Percentiles rank a stretch among this genome's conserved stretches.
These are phyloP conservation scores for Disparrhopalites patrizii DNA, from an alignment of 2,888 invertebrate genomes.

Conservation along the genomic window DNA sequence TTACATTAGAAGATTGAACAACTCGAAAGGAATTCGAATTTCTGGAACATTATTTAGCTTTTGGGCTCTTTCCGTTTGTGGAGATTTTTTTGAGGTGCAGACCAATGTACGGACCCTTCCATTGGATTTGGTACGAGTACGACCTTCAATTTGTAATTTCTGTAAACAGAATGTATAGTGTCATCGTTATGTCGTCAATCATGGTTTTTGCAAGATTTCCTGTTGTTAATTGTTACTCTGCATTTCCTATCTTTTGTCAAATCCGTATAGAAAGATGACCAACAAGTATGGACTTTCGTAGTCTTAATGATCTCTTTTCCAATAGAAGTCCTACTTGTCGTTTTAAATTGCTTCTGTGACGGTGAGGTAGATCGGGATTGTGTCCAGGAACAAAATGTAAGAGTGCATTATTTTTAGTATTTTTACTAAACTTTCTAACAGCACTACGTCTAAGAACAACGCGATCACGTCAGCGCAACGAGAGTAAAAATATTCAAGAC, in stretches of 20 bases:
- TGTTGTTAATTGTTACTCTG: not conserved
- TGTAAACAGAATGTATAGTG: not conserved
- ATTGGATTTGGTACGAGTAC: not conserved
- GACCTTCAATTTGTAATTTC: not conserved
- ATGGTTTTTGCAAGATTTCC: not conserved
- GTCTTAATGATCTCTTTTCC: conserved; percentile 34
- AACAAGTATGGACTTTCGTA: conserved; percentile 21
- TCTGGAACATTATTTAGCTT: conserved; percentile 87
- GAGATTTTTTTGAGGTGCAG: conserved; percentile 70
- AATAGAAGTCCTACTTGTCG: not conserved
- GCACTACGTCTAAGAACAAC: not conserved
- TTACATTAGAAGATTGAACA: conserved; percentile 69
- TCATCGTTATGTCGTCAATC: not conserved
- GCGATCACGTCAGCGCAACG: not conserved
- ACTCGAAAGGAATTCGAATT: conserved; percentile 77
- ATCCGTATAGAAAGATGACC: not conserved
- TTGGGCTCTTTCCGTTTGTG: conserved; percentile 74
- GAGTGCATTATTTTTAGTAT: too few relatives aligned
- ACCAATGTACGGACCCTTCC: conserved; percentile 55
- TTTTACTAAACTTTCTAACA: not conserved
- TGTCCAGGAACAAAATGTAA: too few relatives aligned
- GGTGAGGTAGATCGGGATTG: too few relatives aligned
- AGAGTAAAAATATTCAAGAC: not conserved
- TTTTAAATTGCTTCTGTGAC: conserved; percentile 6
- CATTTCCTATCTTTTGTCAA: not conserved